Evolutionary conservation across 2,888 invertebrate genomes (phyloP), one percentile per base, ranked within the genome.

Genomic region (Lepetodrilus schrolli): DNA sequence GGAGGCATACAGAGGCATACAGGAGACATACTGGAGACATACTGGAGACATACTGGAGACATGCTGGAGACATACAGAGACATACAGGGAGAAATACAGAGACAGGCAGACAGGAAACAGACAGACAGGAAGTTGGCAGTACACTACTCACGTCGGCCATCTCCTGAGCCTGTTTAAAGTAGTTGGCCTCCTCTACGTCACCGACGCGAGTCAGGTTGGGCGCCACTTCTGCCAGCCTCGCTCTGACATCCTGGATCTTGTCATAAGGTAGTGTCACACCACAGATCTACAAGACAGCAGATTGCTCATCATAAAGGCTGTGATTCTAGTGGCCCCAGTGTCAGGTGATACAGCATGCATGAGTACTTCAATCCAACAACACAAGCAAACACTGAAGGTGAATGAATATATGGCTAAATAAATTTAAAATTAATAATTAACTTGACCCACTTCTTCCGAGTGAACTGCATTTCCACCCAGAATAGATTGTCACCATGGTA

Each of bases 151-250:
- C 91, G 83, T 88, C 81, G 23, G 94, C 92, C 66, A 97, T 92
- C 86, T 95, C 93, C n/a, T 93, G 91, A 20, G 96, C 95, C 90
- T 96, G 94, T 73, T 93, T 93, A 88, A 95, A 94, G 91, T 94
- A 98, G 91, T 95, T 95, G 76, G 97, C 95, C 74, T 93, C 92
- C 91, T 98, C 96, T 8, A 95, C 93, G 74, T 94, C 92, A 0
- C 97, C 97, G 90, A 96, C 96, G 70, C 94, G 93, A 1, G 95
- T 94, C 51, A 99, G 92, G 91, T 96, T 96, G 2, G 99, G 99
- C 69, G 97, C 95, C 50, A 98, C 87, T 92, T 98, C 94, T 79
- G 93, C 93, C 84, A 99, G 92, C 37, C 99, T 93, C 70, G 92
- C 92, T 79, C 98, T 93, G 10, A 99, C 92, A 86, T 96, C 95